Evolutionary conservation across 2,888 invertebrate species (phyloP).

Genomic region (Rugalucina vietnamica): DNA sequence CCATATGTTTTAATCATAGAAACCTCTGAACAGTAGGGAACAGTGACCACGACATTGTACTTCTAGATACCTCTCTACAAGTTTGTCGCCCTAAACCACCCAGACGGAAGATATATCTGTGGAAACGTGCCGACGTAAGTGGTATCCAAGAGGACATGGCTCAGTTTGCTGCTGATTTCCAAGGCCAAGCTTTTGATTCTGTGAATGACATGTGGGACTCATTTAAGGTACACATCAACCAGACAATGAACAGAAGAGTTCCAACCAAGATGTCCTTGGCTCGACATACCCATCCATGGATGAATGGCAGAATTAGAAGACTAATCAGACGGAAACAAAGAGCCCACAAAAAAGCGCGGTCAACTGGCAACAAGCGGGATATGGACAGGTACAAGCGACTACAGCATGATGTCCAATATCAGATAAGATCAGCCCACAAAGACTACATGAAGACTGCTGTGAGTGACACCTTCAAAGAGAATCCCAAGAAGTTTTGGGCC

Average conservation of each 20-base stretch:
- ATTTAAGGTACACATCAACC: conserved; percentile 9
- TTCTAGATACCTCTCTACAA: neutral
- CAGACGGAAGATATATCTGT: neutral
- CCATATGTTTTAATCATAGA: no score
- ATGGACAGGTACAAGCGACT: neutral
- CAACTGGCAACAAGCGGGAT: neutral
- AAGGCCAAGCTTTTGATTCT: neutral
- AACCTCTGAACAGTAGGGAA: no score
- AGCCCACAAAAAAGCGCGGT: neutral
- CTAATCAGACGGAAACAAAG: neutral
- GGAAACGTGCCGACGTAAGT: neutral
- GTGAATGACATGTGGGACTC: conserved; percentile 18
- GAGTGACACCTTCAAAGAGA: neutral
- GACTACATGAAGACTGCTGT: neutral
- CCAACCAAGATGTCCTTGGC: neutral
- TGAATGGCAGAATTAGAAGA: neutral
- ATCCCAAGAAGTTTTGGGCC: neutral
- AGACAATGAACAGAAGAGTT: neutral
- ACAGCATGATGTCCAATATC: neutral
- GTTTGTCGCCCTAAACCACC: neutral
- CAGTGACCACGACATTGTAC: neutral
- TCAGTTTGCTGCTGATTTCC: neutral
- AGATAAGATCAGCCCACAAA: neutral
- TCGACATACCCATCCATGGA: neutral
- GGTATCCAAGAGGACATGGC: neutral